A percentile compares a stretch with the other conserved stretches of the same genome.
These are phyloP conservation scores for Scyliorhinus canicula DNA, from an alignment of 2,797 vertebrate genomes.

Conservation along the genomic window DNA sequence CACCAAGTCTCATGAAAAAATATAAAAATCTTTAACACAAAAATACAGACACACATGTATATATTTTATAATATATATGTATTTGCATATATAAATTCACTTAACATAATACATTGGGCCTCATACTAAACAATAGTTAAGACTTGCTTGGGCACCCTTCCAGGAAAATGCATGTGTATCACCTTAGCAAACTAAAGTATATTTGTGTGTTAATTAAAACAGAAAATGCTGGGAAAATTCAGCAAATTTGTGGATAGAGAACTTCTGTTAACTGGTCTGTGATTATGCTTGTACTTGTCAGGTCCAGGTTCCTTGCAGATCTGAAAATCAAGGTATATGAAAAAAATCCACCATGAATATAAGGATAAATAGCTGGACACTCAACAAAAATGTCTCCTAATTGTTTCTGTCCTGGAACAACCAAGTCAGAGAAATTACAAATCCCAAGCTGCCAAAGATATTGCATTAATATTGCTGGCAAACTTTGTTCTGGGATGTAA, in stretches of 20 bases:
- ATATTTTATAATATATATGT: no score
- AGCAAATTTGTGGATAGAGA: no score
- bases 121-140: no score
- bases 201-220: no score
- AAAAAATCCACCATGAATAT: no score
- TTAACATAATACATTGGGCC: no score
- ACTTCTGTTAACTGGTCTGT: background rate
- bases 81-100: no score
- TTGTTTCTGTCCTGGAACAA: background rate
- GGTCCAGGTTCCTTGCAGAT: background rate
- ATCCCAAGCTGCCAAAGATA: background rate
- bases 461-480: background rate
- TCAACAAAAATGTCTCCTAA: background rate
- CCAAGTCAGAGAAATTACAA: background rate
- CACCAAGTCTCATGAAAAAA: no score
- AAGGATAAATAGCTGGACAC: no score
- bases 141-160: background rate
- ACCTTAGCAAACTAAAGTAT: background rate
- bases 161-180: background rate
- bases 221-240: no score
- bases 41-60: no score
- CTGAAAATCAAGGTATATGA: background rate
- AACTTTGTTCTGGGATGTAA: background rate
- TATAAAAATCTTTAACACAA: no score
- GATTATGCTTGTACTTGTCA: background rate